These are phyloP conservation scores for Antennarius striatus DNA, from an alignment of 2,113 vertebrate species.

Conservation along the genomic window DNA sequence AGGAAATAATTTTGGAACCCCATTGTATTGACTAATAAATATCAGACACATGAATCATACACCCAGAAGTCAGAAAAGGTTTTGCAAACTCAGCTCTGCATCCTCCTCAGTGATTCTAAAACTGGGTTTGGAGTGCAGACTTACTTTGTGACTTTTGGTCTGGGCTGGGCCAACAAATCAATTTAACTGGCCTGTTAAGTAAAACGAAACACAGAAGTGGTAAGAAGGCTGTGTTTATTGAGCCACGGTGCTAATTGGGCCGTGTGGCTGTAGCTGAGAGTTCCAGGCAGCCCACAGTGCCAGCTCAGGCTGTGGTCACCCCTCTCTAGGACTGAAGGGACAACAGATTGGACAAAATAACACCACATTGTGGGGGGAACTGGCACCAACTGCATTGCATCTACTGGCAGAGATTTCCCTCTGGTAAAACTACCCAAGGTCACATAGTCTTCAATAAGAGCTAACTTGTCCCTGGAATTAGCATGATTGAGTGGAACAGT, in stretches of 20 bases:
- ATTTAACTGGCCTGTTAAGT: constrained; percentile 44
- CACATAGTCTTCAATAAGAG: constrained; percentile 22
- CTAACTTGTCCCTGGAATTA: constrained; percentile 40
- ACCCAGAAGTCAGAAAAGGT: background rate
- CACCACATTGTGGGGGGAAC: constrained; percentile 9
- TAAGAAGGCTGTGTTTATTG: constrained; percentile 54
- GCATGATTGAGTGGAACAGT: constrained; percentile 39
- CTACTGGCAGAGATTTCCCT: constrained; percentile 32
- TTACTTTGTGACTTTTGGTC: constrained; percentile 21
- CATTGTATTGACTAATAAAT: too few relatives aligned
- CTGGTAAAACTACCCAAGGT: constrained; percentile 33
- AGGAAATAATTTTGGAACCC: too few relatives aligned
- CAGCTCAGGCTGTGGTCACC: constrained; percentile 34
- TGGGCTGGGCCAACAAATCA: constrained; percentile 37
- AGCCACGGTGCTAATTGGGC: constrained; percentile 60
- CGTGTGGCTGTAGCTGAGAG: constrained; percentile 26
- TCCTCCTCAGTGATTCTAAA: constrained; percentile 2
- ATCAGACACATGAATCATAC: too few relatives aligned
- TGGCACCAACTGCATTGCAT: constrained; percentile 20
- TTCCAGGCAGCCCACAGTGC: constrained; percentile 22
- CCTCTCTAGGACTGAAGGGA: constrained; percentile 28
- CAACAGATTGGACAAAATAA: constrained; percentile 28
- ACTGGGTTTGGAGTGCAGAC: constrained; percentile 1
- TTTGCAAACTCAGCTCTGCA: constrained; percentile 11
- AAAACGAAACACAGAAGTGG: constrained; percentile 52